Evolutionary conservation across 2,888 invertebrate genomes (phyloP).

Genomic region (Trisateles emortualis): DNA sequence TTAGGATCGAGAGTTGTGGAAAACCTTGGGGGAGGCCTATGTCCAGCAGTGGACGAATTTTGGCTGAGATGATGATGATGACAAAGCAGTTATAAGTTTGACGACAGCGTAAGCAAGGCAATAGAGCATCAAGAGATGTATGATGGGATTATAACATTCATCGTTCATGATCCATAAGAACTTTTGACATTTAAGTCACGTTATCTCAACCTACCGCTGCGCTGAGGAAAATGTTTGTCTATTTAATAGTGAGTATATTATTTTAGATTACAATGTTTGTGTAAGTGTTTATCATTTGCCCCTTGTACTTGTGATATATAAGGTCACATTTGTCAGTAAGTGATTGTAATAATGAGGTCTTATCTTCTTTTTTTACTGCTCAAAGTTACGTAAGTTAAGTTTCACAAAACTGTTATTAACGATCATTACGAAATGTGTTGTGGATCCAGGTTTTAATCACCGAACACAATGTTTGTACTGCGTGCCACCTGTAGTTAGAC

Average conservation of each 20-base stretch:
- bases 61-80: too few relatives aligned
- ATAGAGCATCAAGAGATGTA: too few relatives aligned
- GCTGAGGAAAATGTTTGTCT: conserved; percentile 30
- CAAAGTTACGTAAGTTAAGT: conserved; percentile 1
- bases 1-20: too few relatives aligned
- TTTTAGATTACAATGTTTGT: conserved; percentile 55
- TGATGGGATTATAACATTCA: too few relatives aligned
- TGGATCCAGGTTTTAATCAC: neutral
- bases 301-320: conserved; percentile 38
- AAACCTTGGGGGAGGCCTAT: too few relatives aligned
- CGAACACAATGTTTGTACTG: neutral
- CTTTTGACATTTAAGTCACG: neutral
- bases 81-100: too few relatives aligned
- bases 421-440: neutral
- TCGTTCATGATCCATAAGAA: too few relatives aligned
- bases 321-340: conserved; percentile 33
- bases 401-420: conserved; percentile 2
- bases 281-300: conserved; percentile 47
- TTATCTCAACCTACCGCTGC: neutral
- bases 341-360: conserved; percentile 39
- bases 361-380: conserved; percentile 31
- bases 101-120: too few relatives aligned
- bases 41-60: too few relatives aligned
- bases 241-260: conserved; percentile 42
- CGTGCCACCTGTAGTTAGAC: too few relatives aligned